phyloP scores from a whole-genome alignment of 2,888 invertebrate genomes.

The Tolmerus cingulatus region DNA sequence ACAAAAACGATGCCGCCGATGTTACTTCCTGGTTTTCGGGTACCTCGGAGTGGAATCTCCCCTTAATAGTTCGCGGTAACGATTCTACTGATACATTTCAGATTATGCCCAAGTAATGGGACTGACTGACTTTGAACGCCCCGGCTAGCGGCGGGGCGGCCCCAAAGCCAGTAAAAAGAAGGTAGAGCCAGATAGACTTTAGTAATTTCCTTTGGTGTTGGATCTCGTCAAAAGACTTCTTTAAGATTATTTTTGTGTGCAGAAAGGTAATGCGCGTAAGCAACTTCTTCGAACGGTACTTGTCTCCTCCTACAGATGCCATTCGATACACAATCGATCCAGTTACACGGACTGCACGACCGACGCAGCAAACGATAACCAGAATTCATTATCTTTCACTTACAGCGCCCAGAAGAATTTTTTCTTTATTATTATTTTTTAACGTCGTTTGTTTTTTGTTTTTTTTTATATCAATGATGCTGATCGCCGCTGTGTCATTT shows the following conservation, averaged over 20 bases:
- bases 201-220: neutral
- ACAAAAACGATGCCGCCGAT: neutral
- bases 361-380: neutral
- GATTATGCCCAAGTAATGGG: neutral
- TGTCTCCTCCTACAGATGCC: constrained; percentile 8
- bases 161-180: neutral
- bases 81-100: neutral
- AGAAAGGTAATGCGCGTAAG: constrained; percentile 4
- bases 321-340: neutral
- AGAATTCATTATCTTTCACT: neutral
- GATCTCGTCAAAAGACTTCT: neutral
- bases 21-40: neutral
- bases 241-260: neutral
- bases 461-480: neutral
- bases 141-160: neutral
- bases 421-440: neutral
- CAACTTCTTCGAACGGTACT: constrained; percentile 16
- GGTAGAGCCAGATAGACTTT: neutral
- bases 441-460: neutral
- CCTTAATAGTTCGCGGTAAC: neutral
- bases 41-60: neutral
- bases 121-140: neutral
- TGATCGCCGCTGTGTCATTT: neutral
- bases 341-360: neutral
- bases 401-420: neutral